These are phyloP conservation scores for Chaenogobius annularis DNA, from an alignment of 2,113 vertebrate genomes.

Conservation along the genomic window DNA sequence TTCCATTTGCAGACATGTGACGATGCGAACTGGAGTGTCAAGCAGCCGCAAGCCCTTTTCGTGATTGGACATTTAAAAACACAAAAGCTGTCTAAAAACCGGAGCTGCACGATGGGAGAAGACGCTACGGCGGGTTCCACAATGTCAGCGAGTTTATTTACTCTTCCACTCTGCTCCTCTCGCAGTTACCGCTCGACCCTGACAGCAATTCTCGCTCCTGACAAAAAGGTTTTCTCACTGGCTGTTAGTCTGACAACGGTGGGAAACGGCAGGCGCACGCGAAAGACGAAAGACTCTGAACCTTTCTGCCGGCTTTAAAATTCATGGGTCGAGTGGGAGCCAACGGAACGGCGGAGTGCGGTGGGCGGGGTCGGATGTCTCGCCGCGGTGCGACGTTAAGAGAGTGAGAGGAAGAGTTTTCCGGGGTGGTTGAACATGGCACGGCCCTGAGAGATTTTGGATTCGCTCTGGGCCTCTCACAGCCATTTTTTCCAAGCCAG, in stretches of 20 bases:
- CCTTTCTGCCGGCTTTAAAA: constrained; percentile 25
- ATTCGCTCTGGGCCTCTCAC: constrained; percentile 8
- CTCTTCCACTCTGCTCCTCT: constrained; percentile 22
- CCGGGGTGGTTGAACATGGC: constrained; percentile 24
- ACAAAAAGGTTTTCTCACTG: constrained; percentile 10
- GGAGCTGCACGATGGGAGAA: neutral
- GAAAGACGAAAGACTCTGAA: neutral
- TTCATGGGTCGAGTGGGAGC: constrained; percentile 38
- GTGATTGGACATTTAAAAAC: constrained; percentile 33
- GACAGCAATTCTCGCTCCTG: constrained; percentile 6
- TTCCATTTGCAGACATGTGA: no score
- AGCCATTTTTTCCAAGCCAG: constrained; percentile 22
- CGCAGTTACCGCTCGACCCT: constrained; percentile 7
- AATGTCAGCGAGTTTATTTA: constrained; percentile 43
- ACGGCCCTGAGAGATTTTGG: constrained; percentile 37
- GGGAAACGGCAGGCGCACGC: constrained; percentile 28
- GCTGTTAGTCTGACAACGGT: constrained; percentile 33
- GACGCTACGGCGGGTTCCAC: neutral
- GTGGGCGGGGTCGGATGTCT: constrained; percentile 35
- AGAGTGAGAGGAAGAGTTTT: neutral
- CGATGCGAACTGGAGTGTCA: no score
- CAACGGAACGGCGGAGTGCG: constrained; percentile 2
- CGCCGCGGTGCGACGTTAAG: neutral
- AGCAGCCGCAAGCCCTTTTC: constrained; percentile 40
- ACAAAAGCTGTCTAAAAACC: constrained; percentile 18